phyloP scores from a whole-genome alignment of 2,888 invertebrate species.

The Bimastos eiseni region DNA sequence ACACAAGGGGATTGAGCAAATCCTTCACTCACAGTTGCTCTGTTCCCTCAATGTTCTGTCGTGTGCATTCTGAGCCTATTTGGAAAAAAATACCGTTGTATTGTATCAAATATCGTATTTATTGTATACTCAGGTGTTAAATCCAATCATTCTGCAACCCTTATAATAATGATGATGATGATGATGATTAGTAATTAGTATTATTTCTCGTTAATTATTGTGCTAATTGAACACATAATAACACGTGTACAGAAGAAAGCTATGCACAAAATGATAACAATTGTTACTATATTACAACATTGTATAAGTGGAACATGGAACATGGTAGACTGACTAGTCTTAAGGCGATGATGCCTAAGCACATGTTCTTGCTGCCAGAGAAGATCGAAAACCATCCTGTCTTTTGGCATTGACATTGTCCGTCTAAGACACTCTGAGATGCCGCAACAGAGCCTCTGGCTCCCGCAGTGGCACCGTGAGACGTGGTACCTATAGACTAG shows the following conservation, averaged over 20 bases:
- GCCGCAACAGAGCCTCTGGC: not conserved
- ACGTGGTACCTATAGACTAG: not conserved
- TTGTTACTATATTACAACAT: not conserved
- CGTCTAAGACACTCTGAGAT: not conserved
- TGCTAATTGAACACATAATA: too few species aligned
- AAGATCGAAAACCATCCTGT: not conserved
- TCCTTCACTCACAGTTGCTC: too few species aligned
- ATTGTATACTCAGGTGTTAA: not conserved
- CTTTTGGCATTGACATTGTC: not conserved
- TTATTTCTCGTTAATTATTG: too few species aligned
- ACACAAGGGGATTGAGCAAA: too few species aligned
- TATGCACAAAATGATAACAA: too few species aligned
- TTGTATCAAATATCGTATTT: too few species aligned
- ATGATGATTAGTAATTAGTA: too few species aligned
- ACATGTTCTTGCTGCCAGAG: not conserved
- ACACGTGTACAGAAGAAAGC: too few species aligned
- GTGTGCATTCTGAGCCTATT: too few species aligned
- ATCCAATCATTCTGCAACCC: not conserved
- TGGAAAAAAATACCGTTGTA: too few species aligned
- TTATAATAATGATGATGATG: too few species aligned
- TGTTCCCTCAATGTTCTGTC: too few species aligned
- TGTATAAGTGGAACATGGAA: not conserved
- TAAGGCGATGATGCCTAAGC: constrained; percentile 2
- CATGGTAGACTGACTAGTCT: not conserved
- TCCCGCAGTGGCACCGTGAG: not conserved